phyloP scores from a whole-genome alignment of 1,140 invertebrate species.

The Drosophila seguyi region DNA sequence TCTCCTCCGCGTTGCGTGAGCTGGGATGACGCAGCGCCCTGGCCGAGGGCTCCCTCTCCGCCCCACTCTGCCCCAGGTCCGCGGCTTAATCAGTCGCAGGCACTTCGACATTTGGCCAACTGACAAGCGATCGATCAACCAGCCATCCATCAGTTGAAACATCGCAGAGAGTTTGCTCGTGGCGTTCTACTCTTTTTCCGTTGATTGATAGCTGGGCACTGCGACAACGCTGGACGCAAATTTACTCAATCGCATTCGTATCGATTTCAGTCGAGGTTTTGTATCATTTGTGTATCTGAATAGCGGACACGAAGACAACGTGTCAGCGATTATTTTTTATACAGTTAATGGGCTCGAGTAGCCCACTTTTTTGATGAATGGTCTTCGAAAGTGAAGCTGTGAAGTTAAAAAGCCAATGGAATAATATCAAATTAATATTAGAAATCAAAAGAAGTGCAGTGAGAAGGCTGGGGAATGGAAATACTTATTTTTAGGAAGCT shows the following conservation, averaged over 20 bases:
- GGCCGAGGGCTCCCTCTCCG: conserved; percentile 17
- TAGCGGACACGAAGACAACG: conserved; percentile 40
- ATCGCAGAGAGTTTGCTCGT: conserved; percentile 16
- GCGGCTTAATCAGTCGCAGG: conserved; percentile 69
- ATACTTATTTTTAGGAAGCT: neutral
- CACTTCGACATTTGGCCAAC: conserved; percentile 70
- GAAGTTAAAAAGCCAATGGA: neutral
- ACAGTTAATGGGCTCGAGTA: neutral
- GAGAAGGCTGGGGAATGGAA: neutral
- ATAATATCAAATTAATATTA: neutral
- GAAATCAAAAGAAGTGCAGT: neutral
- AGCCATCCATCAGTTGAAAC: conserved; percentile 73
- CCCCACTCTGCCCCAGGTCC: conserved; percentile 14
- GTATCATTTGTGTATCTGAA: conserved; percentile 15
- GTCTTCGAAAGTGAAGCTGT: neutral
- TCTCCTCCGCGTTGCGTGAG: conserved; percentile 55
- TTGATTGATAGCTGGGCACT: conserved; percentile 72
- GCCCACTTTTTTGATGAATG: conserved; percentile 11
- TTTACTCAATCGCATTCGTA: conserved; percentile 67
- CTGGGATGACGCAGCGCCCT: conserved; percentile 66
- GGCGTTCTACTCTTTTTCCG: conserved; percentile 20
- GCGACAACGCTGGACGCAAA: conserved; percentile 47
- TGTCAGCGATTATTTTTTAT: conserved; percentile 25
- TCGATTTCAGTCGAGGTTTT: conserved; percentile 29
- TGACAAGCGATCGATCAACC: conserved; percentile 76